A percentile compares a stretch with the other conserved stretches of the same genome.
Conservation (phyloP, 2,888 invertebrate species). For the Anthophora plumipes region DNA sequence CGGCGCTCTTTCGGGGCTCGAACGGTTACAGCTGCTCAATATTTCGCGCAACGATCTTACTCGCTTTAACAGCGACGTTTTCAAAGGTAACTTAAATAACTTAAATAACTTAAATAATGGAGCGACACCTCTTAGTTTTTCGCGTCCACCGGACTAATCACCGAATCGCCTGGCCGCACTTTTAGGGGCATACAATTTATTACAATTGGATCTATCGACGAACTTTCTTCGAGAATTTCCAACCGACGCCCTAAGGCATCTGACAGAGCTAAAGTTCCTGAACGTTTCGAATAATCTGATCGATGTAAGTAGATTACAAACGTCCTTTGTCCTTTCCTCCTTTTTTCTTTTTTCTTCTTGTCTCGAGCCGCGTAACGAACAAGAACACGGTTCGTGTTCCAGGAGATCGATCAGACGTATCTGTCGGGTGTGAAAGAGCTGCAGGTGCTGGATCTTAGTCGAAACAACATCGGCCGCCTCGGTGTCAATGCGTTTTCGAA, state of each 20-base stretch:
- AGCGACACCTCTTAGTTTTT: too few species aligned
- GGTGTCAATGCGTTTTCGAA: conserved; percentile 93
- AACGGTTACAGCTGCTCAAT: conserved; percentile 89
- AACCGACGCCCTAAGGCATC: conserved; percentile 90
- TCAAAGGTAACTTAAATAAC: conserved; percentile 87
- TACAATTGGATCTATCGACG: conserved; percentile 93
- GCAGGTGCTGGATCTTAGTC: conserved; percentile 92
- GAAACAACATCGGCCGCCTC: conserved; percentile 93
- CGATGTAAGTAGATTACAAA: conserved; percentile 86
- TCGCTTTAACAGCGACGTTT: conserved; percentile 93
- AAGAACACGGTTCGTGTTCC: conserved; percentile 52
- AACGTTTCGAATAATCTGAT: conserved; percentile 95
- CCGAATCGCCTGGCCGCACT: not conserved
- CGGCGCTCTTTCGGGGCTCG: conserved; percentile 89
- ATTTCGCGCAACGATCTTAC: conserved; percentile 92
- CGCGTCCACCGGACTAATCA: too few species aligned
- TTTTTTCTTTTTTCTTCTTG: too few species aligned
- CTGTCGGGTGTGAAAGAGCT: conserved; percentile 89
- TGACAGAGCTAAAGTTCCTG: conserved; percentile 89
- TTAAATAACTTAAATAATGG: too few species aligned
- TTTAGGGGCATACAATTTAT: conserved; percentile 89
- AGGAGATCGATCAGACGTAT: conserved; percentile 92
- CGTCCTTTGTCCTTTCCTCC: not conserved
- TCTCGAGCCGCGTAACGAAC: not conserved
- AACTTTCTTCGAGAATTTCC: conserved; percentile 95